These are phyloP conservation scores for Alosa sapidissima DNA, from an alignment of 2,797 vertebrate species.

Conservation along the genomic window DNA sequence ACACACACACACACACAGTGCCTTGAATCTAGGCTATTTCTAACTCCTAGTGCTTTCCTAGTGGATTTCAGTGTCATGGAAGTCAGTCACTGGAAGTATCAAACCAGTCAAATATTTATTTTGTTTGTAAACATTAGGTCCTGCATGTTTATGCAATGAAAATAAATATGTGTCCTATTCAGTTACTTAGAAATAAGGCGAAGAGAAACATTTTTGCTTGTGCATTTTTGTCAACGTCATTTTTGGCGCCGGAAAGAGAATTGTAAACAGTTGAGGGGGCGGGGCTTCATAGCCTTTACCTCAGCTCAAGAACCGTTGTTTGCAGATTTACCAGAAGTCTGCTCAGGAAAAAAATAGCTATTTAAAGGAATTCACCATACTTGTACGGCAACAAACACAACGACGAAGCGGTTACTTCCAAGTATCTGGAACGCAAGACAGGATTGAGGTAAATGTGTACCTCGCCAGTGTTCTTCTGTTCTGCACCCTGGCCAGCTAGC, in stretches of 20 bases:
- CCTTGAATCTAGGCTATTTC: too few species aligned
- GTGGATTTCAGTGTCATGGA: too few species aligned
- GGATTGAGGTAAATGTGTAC: slow-evolving; percentile 29
- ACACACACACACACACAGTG: too few species aligned
- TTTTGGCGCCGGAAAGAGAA: slow-evolving; percentile 54
- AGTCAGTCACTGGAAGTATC: too few species aligned
- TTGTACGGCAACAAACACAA: not conserved
- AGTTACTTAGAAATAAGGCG: not conserved
- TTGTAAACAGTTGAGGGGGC: slow-evolving; percentile 60
- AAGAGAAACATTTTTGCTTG: not conserved
- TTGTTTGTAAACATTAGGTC: not conserved
- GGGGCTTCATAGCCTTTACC: slow-evolving; percentile 57
- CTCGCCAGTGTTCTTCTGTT: slow-evolving; percentile 25
- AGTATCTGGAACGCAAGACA: slow-evolving; percentile 4
- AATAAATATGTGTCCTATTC: not conserved
- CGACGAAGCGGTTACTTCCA: not conserved
- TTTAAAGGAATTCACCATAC: not conserved
- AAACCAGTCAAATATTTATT: not conserved
- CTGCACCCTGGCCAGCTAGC: slow-evolving; percentile 36
- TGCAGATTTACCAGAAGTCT: slow-evolving; percentile 44
- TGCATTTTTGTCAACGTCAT: slow-evolving; percentile 34
- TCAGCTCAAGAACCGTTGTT: slow-evolving; percentile 54
- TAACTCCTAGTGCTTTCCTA: too few species aligned
- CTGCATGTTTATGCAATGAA: not conserved
- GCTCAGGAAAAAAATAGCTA: not conserved